Evolutionary conservation across 1,140 invertebrate genomes (phyloP).

Genomic region (Drosophila miranda): DNA sequence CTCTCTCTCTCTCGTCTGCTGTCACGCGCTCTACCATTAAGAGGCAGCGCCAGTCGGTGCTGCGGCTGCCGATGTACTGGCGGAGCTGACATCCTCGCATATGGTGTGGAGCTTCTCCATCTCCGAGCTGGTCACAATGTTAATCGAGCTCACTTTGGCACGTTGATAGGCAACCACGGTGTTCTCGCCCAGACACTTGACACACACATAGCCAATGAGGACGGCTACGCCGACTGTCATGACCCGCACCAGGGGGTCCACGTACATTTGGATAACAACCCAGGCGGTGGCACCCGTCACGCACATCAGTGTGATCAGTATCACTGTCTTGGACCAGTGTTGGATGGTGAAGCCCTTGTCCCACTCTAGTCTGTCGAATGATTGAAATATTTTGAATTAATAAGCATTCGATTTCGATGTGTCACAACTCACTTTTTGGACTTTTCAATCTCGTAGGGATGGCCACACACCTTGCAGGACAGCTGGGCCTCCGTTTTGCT

Average conservation of each 20-base stretch:
- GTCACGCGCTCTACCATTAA: slow-evolving; percentile 20
- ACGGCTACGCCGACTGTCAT: slow-evolving; percentile 90
- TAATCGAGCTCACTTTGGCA: slow-evolving; percentile 93
- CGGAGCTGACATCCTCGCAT: slow-evolving; percentile 75
- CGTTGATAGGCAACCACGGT: slow-evolving; percentile 93
- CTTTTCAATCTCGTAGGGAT: slow-evolving; percentile 89
- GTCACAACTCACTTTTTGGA: slow-evolving; percentile 83
- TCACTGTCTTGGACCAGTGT: slow-evolving; percentile 88
- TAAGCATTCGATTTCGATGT: neutral
- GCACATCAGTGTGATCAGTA: slow-evolving; percentile 89
- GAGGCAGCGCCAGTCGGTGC: slow-evolving; percentile 39
- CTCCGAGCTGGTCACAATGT: slow-evolving; percentile 85
- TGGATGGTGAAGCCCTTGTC: slow-evolving; percentile 90
- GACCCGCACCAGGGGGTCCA: slow-evolving; percentile 90
- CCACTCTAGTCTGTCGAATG: slow-evolving; percentile 86
- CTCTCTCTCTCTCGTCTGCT: no score
- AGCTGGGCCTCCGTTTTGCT: slow-evolving; percentile 84
- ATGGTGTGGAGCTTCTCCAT: slow-evolving; percentile 81
- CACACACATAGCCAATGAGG: slow-evolving; percentile 91
- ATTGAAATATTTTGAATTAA: neutral
- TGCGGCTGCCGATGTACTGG: slow-evolving; percentile 56
- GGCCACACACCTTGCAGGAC: slow-evolving; percentile 91
- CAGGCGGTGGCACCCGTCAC: slow-evolving; percentile 90
- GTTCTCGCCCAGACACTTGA: slow-evolving; percentile 92
- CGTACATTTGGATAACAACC: slow-evolving; percentile 91